Percentiles rank a stretch among this genome's conserved stretches.
These are phyloP conservation scores for Drosophila birchii DNA, from an alignment of 2,888 invertebrate species.

Conservation along the genomic window DNA sequence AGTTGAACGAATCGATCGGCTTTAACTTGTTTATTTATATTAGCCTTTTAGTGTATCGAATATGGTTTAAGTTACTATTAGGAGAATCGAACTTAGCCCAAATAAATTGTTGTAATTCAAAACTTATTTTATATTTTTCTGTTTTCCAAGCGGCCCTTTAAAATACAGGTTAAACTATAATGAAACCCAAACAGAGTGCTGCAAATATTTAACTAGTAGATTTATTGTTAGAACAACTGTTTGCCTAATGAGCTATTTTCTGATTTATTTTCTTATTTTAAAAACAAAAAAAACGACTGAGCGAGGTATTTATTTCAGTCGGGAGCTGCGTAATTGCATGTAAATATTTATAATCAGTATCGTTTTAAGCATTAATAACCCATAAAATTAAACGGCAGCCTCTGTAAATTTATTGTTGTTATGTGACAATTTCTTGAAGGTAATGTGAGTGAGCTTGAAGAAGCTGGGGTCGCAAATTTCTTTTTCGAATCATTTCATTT, in stretches of 20 bases:
- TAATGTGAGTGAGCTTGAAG: background rate
- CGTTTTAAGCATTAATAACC: background rate
- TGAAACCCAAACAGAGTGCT: background rate
- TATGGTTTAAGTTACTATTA: slow-evolving; percentile 3
- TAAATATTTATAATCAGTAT: background rate
- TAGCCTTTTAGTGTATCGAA: background rate
- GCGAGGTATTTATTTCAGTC: background rate
- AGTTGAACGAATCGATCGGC: slow-evolving; percentile 4
- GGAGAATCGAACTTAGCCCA: background rate
- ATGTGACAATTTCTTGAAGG: background rate
- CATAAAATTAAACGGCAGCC: background rate
- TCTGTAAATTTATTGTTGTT: background rate
- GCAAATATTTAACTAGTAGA: background rate
- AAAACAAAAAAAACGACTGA: background rate
- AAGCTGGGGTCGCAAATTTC: too few relatives aligned
- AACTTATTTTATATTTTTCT: background rate
- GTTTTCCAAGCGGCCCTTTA: too few relatives aligned
- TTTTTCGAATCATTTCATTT: too few relatives aligned
- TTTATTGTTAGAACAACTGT: slow-evolving; percentile 4
- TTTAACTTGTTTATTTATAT: slow-evolving; percentile 30
- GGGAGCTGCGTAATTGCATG: background rate
- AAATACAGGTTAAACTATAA: background rate
- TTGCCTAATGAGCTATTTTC: background rate
- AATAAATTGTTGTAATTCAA: slow-evolving; percentile 11
- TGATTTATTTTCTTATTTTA: background rate